Evolutionary conservation across 1,140 invertebrate species (phyloP).

Genomic region (Drosophila guanche): DNA sequence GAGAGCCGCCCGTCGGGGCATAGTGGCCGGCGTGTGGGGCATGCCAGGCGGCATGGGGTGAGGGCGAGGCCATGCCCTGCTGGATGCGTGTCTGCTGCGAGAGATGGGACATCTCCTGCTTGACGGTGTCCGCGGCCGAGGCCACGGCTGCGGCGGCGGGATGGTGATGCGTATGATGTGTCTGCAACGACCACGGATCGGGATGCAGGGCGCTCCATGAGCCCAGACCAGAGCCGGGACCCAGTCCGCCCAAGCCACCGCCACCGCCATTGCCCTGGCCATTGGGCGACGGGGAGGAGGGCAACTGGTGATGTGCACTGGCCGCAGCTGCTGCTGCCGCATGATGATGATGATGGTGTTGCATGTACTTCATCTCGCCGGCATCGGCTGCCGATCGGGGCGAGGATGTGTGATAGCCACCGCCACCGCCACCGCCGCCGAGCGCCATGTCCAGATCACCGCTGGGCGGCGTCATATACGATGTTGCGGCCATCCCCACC

Average conservation of each 20-base stretch:
- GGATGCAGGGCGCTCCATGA: conserved; percentile 92
- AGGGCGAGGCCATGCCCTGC: conserved; percentile 88
- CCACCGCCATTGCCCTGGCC: conserved; percentile 74
- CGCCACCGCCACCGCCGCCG: conserved; percentile 86
- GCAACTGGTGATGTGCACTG: conserved; percentile 87
- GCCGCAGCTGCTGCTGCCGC: conserved; percentile 87
- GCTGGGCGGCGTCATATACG: conserved; percentile 92
- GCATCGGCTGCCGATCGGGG: conserved; percentile 91
- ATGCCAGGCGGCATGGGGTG: conserved; percentile 89
- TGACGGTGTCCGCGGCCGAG: conserved; percentile 86
- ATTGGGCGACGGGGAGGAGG: conserved; percentile 86
- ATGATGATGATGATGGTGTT: conserved; percentile 91
- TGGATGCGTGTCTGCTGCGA: conserved; percentile 84
- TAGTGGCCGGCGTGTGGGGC: conserved; percentile 93
- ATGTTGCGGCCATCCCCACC: conserved; percentile 91
- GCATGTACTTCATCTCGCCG: conserved; percentile 97
- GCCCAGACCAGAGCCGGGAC: conserved; percentile 85
- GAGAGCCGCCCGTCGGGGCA: conserved; percentile 90
- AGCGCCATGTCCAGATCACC: conserved; percentile 90
- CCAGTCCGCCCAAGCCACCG: conserved; percentile 71
- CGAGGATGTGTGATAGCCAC: conserved; percentile 89
- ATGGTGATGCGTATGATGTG: conserved; percentile 88
- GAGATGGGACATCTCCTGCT: conserved; percentile 87
- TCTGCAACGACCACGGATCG: conserved; percentile 92
- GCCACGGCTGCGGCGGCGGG: conserved; percentile 82